Evolutionary conservation across 2,888 invertebrate genomes (phyloP).

Genomic region (Troglohyphantes excavatus): DNA sequence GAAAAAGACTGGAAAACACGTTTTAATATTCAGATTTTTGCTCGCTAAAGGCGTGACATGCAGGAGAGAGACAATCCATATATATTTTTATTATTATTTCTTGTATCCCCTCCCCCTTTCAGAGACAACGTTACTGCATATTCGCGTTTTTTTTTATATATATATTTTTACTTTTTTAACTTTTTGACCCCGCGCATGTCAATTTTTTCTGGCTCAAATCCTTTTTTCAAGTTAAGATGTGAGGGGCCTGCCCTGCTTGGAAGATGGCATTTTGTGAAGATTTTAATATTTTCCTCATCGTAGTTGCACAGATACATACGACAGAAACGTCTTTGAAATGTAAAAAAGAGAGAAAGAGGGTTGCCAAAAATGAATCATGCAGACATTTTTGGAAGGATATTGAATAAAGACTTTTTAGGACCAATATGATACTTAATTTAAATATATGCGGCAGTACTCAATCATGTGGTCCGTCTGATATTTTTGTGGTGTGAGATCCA

Average conservation of each 20-base stretch:
- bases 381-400: slow-evolving; percentile 33
- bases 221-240: not conserved
- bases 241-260: not conserved
- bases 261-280: slow-evolving; percentile 51
- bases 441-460: not conserved
- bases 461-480: too few species aligned
- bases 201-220: slow-evolving; percentile 10
- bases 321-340: not conserved
- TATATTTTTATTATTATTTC: not conserved
- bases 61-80: slow-evolving; percentile 59
- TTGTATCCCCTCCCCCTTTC: not conserved
- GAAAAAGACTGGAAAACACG: slow-evolving; percentile 64
- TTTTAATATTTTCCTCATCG: slow-evolving; percentile 59
- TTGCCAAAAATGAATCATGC: not conserved
- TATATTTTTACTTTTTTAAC: slow-evolving; percentile 13
- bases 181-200: slow-evolving; percentile 40
- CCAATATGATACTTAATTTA: not conserved
- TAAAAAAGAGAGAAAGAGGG: not conserved
- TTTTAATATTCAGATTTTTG: slow-evolving; percentile 78
- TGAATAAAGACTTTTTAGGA: not conserved
- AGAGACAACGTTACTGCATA: slow-evolving; percentile 16
- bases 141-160: not conserved
- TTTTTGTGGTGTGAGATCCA: too few species aligned
- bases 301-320: not conserved
- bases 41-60: slow-evolving; percentile 67